A percentile compares a stretch with the other conserved stretches of the same genome.
These are phyloP conservation scores for Erythrolamprus reginae DNA, from an alignment of 2,113 vertebrate species.

Conservation along the genomic window DNA sequence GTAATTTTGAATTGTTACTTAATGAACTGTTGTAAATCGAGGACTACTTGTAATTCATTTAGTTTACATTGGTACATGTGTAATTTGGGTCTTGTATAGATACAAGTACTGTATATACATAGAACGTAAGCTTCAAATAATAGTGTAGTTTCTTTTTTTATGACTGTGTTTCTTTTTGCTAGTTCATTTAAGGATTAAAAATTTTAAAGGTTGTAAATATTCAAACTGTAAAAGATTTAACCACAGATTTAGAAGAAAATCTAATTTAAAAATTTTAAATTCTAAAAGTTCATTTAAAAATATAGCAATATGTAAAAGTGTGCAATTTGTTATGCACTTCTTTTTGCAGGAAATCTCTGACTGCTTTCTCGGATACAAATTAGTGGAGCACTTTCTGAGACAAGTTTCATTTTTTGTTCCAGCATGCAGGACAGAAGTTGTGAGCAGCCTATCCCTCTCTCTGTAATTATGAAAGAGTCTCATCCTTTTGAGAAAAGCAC, in stretches of 20 bases:
- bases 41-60: neutral
- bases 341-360: neutral
- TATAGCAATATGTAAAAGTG: neutral
- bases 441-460: slow-evolving; percentile 69
- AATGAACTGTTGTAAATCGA: neutral
- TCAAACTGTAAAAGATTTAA: neutral
- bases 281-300: neutral
- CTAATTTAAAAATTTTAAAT: neutral
- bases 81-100: neutral
- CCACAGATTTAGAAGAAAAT: neutral
- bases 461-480: slow-evolving; percentile 68
- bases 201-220: neutral
- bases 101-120: neutral
- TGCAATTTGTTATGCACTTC: neutral
- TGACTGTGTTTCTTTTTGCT: neutral
- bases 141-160: neutral
- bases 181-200: neutral
- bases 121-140: neutral
- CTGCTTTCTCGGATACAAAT: neutral
- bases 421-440: slow-evolving; percentile 82
- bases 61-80: neutral
- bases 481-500: slow-evolving; percentile 55
- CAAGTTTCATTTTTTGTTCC: slow-evolving; percentile 53
- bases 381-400: neutral
- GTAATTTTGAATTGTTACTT: neutral